These are phyloP conservation scores for Cephus pygmeus DNA, from an alignment of 2,888 invertebrate genomes.

Conservation along the genomic window DNA sequence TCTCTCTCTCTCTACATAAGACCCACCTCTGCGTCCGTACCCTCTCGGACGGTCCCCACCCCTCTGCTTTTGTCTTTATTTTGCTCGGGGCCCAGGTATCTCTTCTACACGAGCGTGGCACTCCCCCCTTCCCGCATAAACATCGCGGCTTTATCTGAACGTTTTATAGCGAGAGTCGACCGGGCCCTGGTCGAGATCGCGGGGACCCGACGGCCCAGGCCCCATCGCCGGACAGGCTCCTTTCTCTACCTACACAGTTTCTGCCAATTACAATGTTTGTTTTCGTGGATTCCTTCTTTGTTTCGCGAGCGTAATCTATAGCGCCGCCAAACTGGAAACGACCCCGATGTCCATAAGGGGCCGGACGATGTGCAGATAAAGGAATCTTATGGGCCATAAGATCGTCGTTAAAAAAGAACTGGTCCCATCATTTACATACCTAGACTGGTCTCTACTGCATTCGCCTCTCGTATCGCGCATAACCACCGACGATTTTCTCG, in stretches of 20 bases:
- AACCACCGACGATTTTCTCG: conserved; percentile 5
- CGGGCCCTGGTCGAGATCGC: conserved; percentile 4
- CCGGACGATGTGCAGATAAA: conserved; percentile 28
- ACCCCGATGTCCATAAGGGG: conserved; percentile 25
- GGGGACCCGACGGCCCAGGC: neutral
- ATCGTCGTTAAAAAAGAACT: conserved; percentile 21
- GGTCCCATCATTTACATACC: conserved; percentile 33
- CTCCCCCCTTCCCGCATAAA: conserved; percentile 52
- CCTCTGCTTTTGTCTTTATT: conserved; percentile 54
- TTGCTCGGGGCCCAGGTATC: conserved; percentile 46
- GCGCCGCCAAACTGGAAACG: conserved; percentile 29
- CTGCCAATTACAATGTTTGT: conserved; percentile 32
- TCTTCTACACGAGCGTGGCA: conserved; percentile 29
- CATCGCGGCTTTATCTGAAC: conserved; percentile 58
- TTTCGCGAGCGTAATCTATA: conserved; percentile 32
- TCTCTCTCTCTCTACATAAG: neutral
- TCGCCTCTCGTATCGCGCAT: neutral
- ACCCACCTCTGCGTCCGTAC: neutral
- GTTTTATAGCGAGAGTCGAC: conserved; percentile 48
- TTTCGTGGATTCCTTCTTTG: conserved; percentile 37
- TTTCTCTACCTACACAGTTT: conserved; percentile 10
- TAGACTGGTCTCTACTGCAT: conserved; percentile 4
- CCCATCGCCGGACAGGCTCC: neutral
- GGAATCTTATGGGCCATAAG: conserved; percentile 27
- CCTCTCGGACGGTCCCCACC: conserved; percentile 7